Conservation (phyloP, 2,113 vertebrate genomes). For the Todiramphus chloris region DNA sequence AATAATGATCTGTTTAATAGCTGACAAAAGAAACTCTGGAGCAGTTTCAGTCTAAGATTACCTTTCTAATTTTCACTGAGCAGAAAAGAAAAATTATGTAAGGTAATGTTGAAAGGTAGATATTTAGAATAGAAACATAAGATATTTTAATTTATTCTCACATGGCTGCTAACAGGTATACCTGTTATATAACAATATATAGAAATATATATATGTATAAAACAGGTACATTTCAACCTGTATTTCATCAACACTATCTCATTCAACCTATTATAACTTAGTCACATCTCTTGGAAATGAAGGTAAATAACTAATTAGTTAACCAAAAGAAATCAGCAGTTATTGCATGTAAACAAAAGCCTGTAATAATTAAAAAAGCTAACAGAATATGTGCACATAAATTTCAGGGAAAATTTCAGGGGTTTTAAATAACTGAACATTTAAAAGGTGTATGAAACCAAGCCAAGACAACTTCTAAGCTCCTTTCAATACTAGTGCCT, state of each 20-base stretch:
- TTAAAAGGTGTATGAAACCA: background rate
- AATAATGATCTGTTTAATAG: constrained; percentile 17
- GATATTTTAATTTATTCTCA: background rate
- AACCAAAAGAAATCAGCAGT: background rate
- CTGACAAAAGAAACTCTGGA: background rate
- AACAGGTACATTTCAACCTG: background rate
- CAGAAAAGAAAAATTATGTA: background rate
- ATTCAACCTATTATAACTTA: background rate
- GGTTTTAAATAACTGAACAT: background rate
- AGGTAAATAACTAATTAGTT: background rate
- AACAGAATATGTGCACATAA: background rate
- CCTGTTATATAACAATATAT: no score
- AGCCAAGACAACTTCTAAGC: background rate
- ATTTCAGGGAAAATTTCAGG: background rate
- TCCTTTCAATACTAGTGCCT: background rate
- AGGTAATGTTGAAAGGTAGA: background rate
- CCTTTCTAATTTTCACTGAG: background rate
- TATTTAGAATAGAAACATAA: background rate
- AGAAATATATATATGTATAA: no score
- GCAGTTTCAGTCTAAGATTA: background rate
- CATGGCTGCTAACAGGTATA: background rate
- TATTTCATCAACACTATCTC: background rate
- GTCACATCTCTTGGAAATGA: background rate
- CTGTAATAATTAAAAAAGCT: background rate
- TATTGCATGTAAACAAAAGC: background rate